A percentile compares a stretch with the other conserved stretches of the same genome.
Conservation (phyloP, 2,888 invertebrate species). For the Pristionchus mayeri region DNA sequence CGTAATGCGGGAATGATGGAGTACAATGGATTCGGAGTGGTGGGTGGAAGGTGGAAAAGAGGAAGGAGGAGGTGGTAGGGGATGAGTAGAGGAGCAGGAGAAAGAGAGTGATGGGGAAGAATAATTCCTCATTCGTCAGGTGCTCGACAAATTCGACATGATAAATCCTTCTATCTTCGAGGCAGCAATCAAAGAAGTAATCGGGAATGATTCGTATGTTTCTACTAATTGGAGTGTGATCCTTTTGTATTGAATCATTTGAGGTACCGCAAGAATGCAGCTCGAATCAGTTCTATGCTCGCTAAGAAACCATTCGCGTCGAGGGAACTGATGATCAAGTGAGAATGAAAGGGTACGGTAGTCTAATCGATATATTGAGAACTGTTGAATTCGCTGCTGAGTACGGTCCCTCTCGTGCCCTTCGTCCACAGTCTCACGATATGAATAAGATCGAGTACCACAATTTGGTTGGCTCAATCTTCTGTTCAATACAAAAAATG, state of each 20-base stretch:
- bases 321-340: conserved; percentile 22
- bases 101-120: background rate
- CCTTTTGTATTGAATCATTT: background rate
- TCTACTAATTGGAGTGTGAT: no score
- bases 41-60: no score
- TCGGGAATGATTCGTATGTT: conserved; percentile 5
- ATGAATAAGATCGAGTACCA: conserved; percentile 15
- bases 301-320: conserved; percentile 14
- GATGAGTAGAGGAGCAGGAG: no score
- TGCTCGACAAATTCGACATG: conserved; percentile 24
- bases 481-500: no score
- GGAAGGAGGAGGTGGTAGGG: no score
- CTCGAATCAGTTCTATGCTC: background rate
- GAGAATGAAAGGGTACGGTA: background rate
- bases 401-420: conserved; percentile 28
- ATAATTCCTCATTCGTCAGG: background rate
- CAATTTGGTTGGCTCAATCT: background rate
- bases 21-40: conserved; percentile 37
- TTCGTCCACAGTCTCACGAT: conserved; percentile 34
- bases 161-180: conserved; percentile 14
- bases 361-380: background rate
- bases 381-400: conserved; percentile 43
- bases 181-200: background rate
- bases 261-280: background rate
- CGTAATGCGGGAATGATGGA: conserved; percentile 40